These are phyloP conservation scores for Sebastes reedi DNA, from an alignment of 2,797 vertebrate genomes.

Conservation along the genomic window DNA sequence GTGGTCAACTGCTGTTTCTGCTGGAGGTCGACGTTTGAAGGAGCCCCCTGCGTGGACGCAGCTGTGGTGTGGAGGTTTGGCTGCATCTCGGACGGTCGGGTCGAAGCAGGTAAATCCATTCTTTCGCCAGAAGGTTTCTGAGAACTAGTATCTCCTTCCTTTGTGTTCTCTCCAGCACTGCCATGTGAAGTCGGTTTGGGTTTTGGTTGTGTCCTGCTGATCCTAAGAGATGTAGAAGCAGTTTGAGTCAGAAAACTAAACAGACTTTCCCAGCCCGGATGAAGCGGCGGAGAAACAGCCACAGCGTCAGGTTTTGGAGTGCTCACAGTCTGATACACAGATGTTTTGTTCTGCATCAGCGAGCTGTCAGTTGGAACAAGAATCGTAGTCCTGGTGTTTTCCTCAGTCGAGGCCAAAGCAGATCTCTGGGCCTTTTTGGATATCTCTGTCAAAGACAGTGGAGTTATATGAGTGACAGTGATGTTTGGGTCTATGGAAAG, in stretches of 20 bases:
- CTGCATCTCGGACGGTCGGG: slow-evolving; percentile 40
- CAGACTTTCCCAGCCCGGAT: slow-evolving; percentile 63
- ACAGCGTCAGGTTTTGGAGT: slow-evolving; percentile 23
- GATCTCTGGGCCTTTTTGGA: slow-evolving; percentile 64
- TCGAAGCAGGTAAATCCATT: slow-evolving; percentile 50
- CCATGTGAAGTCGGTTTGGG: slow-evolving; percentile 45
- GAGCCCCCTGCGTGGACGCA: slow-evolving; percentile 27
- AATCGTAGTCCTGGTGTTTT: slow-evolving; percentile 49
- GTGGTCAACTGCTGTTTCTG: slow-evolving; percentile 61
- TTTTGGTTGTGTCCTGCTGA: slow-evolving; percentile 28
- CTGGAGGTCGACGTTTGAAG: slow-evolving; percentile 16
- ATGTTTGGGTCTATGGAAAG: slow-evolving; percentile 80
- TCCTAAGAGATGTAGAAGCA: slow-evolving; percentile 57
- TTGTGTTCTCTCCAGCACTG: slow-evolving; percentile 21
- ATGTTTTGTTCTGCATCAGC: slow-evolving; percentile 43
- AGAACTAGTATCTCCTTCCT: slow-evolving; percentile 17
- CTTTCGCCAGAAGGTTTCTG: slow-evolving; percentile 32
- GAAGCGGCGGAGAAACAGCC: slow-evolving; percentile 34
- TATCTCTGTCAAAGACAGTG: slow-evolving; percentile 44
- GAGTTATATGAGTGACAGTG: slow-evolving; percentile 61
- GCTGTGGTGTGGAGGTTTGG: slow-evolving; percentile 36
- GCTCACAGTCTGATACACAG: slow-evolving; percentile 25
- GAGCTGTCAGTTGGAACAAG: slow-evolving; percentile 29
- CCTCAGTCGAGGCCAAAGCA: slow-evolving; percentile 37
- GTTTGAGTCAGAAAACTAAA: slow-evolving; percentile 56